phyloP scores from a whole-genome alignment of 2,113 vertebrate species.

The Phalacrocorax aristotelis region DNA sequence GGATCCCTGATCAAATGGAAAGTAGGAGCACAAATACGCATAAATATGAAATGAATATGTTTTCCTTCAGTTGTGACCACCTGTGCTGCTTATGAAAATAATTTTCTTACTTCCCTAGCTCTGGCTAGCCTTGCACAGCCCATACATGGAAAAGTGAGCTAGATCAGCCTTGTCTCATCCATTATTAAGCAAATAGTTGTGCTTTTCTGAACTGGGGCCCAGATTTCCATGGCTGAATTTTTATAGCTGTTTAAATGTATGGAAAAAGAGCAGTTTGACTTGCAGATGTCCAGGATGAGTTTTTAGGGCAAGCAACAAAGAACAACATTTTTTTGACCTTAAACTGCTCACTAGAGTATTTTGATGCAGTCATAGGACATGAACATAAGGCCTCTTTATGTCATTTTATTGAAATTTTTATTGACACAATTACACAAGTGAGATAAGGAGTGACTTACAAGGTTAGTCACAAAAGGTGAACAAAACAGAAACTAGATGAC shows the following conservation, averaged over 20 bases:
- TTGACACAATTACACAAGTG: not conserved
- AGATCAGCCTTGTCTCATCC: not conserved
- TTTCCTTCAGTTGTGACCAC: not conserved
- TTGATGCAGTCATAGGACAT: not conserved
- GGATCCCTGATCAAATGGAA: not conserved
- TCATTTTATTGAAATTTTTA: conserved; percentile 27
- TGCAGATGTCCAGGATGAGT: not conserved
- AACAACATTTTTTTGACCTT: not conserved
- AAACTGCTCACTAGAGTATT: not conserved
- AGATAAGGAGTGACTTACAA: conserved; percentile 12
- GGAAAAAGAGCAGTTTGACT: not conserved
- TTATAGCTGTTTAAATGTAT: not conserved
- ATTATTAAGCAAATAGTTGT: not conserved
- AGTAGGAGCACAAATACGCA: not conserved
- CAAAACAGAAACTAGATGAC: conserved; percentile 4
- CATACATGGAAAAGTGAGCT: not conserved
- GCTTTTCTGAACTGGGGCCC: not conserved
- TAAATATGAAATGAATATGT: not conserved
- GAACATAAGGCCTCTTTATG: not conserved
- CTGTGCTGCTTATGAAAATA: not conserved
- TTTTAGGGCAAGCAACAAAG: not conserved
- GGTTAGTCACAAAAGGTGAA: conserved; percentile 33
- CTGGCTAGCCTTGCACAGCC: not conserved
- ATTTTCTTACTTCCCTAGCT: not conserved
- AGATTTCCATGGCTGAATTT: not conserved